Conservation (phyloP, 2,113 vertebrate species). For the Tetrax tetrax region DNA sequence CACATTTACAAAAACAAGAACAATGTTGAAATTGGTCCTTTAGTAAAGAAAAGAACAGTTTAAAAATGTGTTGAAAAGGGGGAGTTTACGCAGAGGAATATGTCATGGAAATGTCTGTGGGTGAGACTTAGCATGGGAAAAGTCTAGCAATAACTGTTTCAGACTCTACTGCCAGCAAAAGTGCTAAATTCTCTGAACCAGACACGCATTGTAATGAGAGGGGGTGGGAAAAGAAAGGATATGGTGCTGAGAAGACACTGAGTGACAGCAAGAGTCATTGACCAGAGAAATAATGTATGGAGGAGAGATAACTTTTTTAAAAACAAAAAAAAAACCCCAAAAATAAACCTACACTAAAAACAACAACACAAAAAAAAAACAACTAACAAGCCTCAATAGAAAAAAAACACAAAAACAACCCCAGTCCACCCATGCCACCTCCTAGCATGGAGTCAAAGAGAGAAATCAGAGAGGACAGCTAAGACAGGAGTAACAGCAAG, state of each 20-base stretch:
- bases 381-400: background rate
- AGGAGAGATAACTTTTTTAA: background rate
- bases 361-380: background rate
- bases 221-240: background rate
- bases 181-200: background rate
- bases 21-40: background rate
- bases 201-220: background rate
- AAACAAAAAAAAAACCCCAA: background rate
- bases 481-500: background rate
- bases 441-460: background rate
- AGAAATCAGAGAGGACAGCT: background rate
- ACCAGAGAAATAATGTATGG: background rate
- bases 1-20: background rate
- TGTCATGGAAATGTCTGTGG: background rate
- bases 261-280: background rate
- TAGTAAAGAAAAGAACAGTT: background rate
- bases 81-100: background rate
- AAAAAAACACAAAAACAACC: background rate
- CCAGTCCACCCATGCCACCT: too few species aligned
- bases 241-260: background rate
- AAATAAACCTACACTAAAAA: background rate
- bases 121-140: background rate
- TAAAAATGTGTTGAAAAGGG: background rate
- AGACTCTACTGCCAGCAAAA: background rate
- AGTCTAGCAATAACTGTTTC: background rate